A percentile compares a stretch with the other conserved stretches of the same genome.
These are phyloP conservation scores for Paratilapia polleni DNA, from an alignment of 2,113 vertebrate species.

Conservation along the genomic window DNA sequence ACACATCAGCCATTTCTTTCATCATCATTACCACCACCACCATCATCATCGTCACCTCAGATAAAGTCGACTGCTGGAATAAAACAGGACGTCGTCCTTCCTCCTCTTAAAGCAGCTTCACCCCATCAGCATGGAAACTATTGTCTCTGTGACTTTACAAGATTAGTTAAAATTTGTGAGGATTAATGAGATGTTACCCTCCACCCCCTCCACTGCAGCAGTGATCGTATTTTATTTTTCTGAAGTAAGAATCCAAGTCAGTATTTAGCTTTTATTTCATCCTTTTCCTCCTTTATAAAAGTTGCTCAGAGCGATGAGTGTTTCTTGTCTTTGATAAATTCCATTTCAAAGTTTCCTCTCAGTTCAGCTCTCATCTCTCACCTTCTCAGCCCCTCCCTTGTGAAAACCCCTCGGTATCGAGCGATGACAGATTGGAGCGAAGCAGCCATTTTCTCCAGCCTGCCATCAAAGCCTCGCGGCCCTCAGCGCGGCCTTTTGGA, in stretches of 20 bases:
- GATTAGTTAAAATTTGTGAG: too few relatives aligned
- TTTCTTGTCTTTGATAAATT: not conserved
- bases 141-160: not conserved
- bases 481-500: not conserved
- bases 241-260: not conserved
- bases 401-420: not conserved
- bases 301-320: not conserved
- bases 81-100: not conserved
- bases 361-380: not conserved
- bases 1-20: not conserved
- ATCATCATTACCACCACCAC: not conserved
- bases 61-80: not conserved
- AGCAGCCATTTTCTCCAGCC: constrained; percentile 5
- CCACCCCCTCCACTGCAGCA: not conserved
- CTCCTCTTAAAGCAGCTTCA: not conserved
- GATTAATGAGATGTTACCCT: too few relatives aligned
- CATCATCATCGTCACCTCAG: not conserved
- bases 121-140: not conserved
- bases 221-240: not conserved
- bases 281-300: not conserved
- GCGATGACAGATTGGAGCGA: not conserved
- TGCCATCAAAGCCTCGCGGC: not conserved
- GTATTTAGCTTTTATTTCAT: not conserved
- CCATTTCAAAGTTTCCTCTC: not conserved
- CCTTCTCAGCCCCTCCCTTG: not conserved